Evolutionary conservation across 2,113 vertebrate genomes (phyloP), one percentile per base, ranked within the genome.

Genomic region (Cyphomyrus plagiostoma): DNA sequence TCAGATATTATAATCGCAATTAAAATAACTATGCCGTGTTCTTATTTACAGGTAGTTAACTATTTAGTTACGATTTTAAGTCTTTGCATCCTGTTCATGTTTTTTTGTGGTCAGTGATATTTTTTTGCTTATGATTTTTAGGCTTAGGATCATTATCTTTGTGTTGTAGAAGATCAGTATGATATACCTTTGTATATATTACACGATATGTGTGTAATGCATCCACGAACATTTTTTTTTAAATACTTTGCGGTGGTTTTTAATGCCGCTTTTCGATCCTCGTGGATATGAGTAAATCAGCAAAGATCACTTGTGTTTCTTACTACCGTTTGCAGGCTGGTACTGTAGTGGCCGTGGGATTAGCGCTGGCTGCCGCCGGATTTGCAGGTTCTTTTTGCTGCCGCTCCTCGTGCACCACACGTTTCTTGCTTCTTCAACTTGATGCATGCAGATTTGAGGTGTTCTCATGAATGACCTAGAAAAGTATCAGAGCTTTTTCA

Each of bases 361-460:
- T 99, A 93, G 96, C 96, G 91, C 94, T 99, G 88, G 98, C 98
- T 1, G 98, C 98, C 80, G 98, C 97, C 46, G 98, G 98, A 94
- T 98, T 98, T 93, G 97, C 97, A 97, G 98, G 98, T 99, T 90
- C 89, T 91, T 88, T 21, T 19, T 66, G 11, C 23, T 62, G 19
- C 87, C 39, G 5, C 45, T 23, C 35, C n/a, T 45, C 19, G 6
- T 88, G 46, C 26, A 21, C 15, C 13, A 39, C n/a, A 87, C n/a
- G 53, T 53, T 87, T 97, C 30, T 9, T 39, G 11, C 11, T 3
- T 77, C 3, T 77, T 30, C 70, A 19, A 39, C 70, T 77, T 77
- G 13, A 77, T 77, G 35, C 66, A 15, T 74, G 15, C 13, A 17
- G 26, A 77, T 77, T 39, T 17, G 70, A 17, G 70, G 30, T 30